Evolutionary conservation across 35 echinoderm and acorn worm species (phyloP).

Genomic region (Anneissia japonica): DNA sequence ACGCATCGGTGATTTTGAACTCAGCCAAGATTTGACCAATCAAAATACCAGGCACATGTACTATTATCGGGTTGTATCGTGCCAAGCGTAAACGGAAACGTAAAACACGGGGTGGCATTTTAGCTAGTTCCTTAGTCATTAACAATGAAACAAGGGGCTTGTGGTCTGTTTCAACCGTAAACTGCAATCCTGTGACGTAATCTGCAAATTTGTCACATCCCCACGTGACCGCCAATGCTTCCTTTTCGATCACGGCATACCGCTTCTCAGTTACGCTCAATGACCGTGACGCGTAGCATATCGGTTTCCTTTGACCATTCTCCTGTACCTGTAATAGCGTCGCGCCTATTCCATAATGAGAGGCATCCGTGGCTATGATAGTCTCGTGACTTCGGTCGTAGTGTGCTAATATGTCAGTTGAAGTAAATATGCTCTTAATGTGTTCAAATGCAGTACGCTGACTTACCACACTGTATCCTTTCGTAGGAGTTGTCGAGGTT

Average conservation of each 20-base stretch:
- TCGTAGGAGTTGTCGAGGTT: conserved; percentile 24
- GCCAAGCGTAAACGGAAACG: conserved; percentile 30
- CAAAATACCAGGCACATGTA: conserved; percentile 5
- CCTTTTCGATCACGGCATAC: conserved; percentile 54
- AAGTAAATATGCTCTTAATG: conserved; percentile 33
- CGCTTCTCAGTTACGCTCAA: conserved; percentile 29
- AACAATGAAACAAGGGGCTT: conserved; percentile 45
- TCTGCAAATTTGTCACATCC: conserved; percentile 51
- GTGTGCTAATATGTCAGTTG: conserved; percentile 8
- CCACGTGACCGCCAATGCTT: conserved; percentile 41
- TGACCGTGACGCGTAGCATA: conserved; percentile 12
- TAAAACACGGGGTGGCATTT: conserved; percentile 45
- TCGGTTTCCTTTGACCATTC: neutral
- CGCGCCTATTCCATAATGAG: conserved; percentile 15
- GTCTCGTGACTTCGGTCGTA: conserved; percentile 30
- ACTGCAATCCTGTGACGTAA: conserved; percentile 30
- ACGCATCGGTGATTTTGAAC: no score
- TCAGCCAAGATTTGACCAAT: no score
- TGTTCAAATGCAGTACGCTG: conserved; percentile 8
- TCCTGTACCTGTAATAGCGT: conserved; percentile 14
- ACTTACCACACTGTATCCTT: conserved; percentile 36
- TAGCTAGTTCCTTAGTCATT: conserved; percentile 21
- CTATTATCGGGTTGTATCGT: conserved; percentile 15
- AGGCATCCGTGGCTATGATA: conserved; percentile 28
- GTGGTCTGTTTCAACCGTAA: conserved; percentile 51